These are phyloP conservation scores for Caenorhabditis sulstoni DNA, from an alignment of 2,888 invertebrate genomes.

Conservation along the genomic window DNA sequence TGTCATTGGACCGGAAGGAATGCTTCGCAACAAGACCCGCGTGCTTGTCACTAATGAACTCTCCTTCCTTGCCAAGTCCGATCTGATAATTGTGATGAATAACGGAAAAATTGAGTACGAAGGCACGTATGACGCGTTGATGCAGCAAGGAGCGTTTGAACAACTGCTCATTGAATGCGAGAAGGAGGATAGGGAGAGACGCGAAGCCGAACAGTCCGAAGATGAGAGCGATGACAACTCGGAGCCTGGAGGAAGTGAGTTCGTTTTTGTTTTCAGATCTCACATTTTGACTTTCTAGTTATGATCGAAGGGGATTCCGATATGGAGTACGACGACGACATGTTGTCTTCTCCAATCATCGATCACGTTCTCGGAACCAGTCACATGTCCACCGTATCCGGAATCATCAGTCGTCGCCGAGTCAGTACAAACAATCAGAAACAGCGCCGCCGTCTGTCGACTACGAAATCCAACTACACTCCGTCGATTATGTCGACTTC, in stretches of 20 bases:
- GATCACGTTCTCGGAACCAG: conserved; percentile 76
- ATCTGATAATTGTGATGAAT: conserved; percentile 92
- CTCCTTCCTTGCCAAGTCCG: conserved; percentile 92
- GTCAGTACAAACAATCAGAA: conserved; percentile 60
- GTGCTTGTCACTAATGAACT: conserved; percentile 96
- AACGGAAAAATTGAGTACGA: conserved; percentile 79
- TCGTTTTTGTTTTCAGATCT: conserved; percentile 1
- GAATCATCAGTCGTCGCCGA: conserved; percentile 69
- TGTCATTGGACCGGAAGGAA: conserved; percentile 79
- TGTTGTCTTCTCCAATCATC: conserved; percentile 65
- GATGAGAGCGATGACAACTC: conserved; percentile 63
- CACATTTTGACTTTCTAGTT: conserved; percentile 10
- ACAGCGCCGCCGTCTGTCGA: conserved; percentile 64
- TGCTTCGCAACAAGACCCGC: conserved; percentile 85
- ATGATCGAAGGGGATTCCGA: conserved; percentile 67
- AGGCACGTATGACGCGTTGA: conserved; percentile 77
- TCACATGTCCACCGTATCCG: conserved; percentile 79
- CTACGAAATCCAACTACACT: conserved; percentile 42
- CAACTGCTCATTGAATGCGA: conserved; percentile 77
- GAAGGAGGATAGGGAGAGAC: conserved; percentile 63
- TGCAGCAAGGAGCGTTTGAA: conserved; percentile 74
- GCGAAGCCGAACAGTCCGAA: conserved; percentile 55
- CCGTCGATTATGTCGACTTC: conserved; percentile 50
- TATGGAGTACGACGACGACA: conserved; percentile 72
- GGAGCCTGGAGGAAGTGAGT: conserved; percentile 65